Evolutionary conservation across 2,113 vertebrate genomes (phyloP), one percentile per base, ranked within the genome.

Genomic region (Syrrhaptes paradoxus): DNA sequence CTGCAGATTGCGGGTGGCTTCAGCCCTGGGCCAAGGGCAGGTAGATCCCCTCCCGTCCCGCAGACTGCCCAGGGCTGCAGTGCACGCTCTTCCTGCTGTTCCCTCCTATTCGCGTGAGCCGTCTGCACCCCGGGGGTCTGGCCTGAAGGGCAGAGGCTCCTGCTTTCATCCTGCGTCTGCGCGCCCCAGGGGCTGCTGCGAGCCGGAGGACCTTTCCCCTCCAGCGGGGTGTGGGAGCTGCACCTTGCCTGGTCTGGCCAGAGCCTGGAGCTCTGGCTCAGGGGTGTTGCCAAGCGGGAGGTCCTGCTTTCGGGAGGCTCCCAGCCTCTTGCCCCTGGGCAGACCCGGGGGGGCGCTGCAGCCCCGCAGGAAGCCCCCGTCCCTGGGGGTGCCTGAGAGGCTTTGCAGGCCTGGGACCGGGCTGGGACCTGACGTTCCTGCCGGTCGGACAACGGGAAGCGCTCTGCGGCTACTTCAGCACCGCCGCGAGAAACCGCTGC

Each of bases 221-320:
- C 2, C 9, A 4, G 31, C 22, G 41, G 26, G 16, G 6, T 4
- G 4, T 7, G 15, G 3, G 4, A 24, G 28, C 38, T 12, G 5
- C 38, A 13, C 14, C 36, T 34, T n/a, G n/a, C 11, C 17, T 4
- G 51, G 6, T 45, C 31, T 38, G 28, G 13, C 17, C 1, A 0
- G 8, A 34, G 6, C 7, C 31, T 28, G 28, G 28, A 46, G 28
- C 41, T 57, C 36, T 31, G 25, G 12, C 34, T 11, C 31, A 41
- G 29, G 34, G 19, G 15, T 34, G 7, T 32, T 38, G 21, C 17
- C 5, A 13, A 24, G 4, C 18, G 36, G 17, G 46, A 28, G 18
- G 11, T 34, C 29, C 2, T n/a, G 36, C 11, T 59, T 54, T 58
- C 41, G 31, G 16, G 46, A 25, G 13, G 20, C 10, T 46, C 21